Evolutionary conservation across 1,140 invertebrate species (phyloP).

Genomic region (Solen grandis): DNA sequence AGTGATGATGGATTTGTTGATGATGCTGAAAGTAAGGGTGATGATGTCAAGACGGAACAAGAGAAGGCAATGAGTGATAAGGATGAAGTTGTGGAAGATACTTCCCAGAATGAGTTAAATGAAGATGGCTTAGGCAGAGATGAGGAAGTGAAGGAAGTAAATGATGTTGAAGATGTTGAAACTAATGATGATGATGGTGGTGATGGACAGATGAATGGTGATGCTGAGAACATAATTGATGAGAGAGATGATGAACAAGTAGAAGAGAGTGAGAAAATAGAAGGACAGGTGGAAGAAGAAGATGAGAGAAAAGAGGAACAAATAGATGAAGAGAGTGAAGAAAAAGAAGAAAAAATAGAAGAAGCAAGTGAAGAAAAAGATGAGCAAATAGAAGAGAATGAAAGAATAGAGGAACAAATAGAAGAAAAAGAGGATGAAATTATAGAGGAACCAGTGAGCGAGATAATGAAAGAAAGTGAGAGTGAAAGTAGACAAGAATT

Average conservation of each 20-base stretch:
- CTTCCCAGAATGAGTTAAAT: too few relatives aligned
- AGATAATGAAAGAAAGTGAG: neutral
- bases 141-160: neutral
- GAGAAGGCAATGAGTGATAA: neutral
- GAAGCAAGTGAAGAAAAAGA: slow-evolving; percentile 5
- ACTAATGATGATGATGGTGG: too few relatives aligned
- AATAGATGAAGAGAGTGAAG: too few relatives aligned
- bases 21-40: neutral
- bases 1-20: too few relatives aligned
- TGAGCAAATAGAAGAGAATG: neutral
- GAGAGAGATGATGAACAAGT: slow-evolving; percentile 7
- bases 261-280: neutral
- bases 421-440: neutral
- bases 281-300: neutral
- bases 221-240: neutral
- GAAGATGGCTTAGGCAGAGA: neutral
- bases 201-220: neutral
- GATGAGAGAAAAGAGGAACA: too few relatives aligned
- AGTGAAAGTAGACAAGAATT: neutral
- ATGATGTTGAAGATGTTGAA: too few relatives aligned
- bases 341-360: neutral
- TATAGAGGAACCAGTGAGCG: neutral
- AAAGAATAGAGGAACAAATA: neutral
- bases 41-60: neutral
- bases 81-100: too few relatives aligned